Evolutionary conservation across 1,140 invertebrate genomes (phyloP).

Genomic region (Halesus radiatus): DNA sequence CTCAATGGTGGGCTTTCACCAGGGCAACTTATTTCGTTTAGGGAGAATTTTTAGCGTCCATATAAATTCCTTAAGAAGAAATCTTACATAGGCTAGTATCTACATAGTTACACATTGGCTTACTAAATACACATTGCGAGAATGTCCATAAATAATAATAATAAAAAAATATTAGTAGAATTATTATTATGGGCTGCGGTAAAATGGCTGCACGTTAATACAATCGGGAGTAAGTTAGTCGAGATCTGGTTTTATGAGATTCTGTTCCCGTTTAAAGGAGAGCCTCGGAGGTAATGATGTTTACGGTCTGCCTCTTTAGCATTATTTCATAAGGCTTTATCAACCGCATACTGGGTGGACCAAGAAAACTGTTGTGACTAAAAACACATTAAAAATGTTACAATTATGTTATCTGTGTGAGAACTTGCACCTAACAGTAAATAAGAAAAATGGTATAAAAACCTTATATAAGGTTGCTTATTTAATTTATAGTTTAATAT

Average conservation of each 20-base stretch:
- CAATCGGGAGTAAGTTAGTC: slow-evolving; percentile 10
- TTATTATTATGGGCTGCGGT: background rate
- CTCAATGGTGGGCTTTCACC: too few relatives aligned
- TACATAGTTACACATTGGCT: background rate
- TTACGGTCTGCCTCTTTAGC: slow-evolving; percentile 44
- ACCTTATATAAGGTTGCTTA: too few relatives aligned
- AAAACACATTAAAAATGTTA: too few relatives aligned
- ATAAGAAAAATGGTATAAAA: too few relatives aligned
- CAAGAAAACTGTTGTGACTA: background rate
- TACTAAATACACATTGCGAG: background rate
- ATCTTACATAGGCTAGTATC: background rate
- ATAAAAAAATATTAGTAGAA: background rate
- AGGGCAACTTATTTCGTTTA: too few relatives aligned
- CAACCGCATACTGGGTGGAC: slow-evolving; percentile 4
- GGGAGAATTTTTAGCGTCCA: too few relatives aligned
- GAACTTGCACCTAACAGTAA: too few relatives aligned
- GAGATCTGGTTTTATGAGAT: slow-evolving; percentile 33
- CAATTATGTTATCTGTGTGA: too few relatives aligned
- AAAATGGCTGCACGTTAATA: background rate
- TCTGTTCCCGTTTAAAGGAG: slow-evolving; percentile 45
- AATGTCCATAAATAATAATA: background rate
- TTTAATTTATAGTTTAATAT: too few relatives aligned
- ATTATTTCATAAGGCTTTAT: slow-evolving; percentile 40
- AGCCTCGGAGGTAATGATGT: slow-evolving; percentile 44
- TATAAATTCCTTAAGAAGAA: background rate